Percentiles rank a stretch among this genome's conserved stretches.
Evolutionary conservation across 1,140 invertebrate genomes (phyloP).

Genomic region (Drosophila lacteicornis): DNA sequence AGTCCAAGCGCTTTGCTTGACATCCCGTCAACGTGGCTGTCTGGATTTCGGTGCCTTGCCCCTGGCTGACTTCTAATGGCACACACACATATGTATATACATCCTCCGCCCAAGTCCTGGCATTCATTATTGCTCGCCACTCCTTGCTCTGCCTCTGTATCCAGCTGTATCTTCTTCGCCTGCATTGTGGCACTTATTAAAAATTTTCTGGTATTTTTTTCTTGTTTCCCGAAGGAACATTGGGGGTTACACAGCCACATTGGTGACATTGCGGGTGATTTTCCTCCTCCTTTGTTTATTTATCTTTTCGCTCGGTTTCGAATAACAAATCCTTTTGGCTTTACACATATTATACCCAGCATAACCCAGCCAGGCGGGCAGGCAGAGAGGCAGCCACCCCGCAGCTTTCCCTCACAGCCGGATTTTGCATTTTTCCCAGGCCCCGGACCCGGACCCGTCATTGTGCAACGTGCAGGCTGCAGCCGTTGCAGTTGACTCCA

Average conservation of each 20-base stretch:
- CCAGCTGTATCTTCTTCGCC: slow-evolving; percentile 25
- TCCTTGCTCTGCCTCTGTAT: slow-evolving; percentile 30
- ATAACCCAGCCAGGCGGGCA: slow-evolving; percentile 21
- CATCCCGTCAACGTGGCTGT: slow-evolving; percentile 54
- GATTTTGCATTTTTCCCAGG: slow-evolving; percentile 18
- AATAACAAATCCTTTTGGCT: slow-evolving; percentile 84
- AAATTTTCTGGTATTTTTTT: slow-evolving; percentile 69
- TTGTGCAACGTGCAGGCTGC: slow-evolving; percentile 70
- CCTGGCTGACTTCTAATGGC: slow-evolving; percentile 52
- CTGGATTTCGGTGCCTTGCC: slow-evolving; percentile 55
- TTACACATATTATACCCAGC: slow-evolving; percentile 80
- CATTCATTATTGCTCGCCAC: slow-evolving; percentile 64
- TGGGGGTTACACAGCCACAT: slow-evolving; percentile 15
- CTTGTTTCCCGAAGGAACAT: slow-evolving; percentile 31
- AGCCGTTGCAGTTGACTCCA: slow-evolving; percentile 81
- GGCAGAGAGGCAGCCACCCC: slow-evolving; percentile 20
- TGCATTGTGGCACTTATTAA: slow-evolving; percentile 83
- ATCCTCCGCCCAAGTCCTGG: slow-evolving; percentile 10
- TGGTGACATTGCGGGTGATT: slow-evolving; percentile 15
- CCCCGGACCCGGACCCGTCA: slow-evolving; percentile 20
- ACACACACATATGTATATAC: slow-evolving; percentile 26
- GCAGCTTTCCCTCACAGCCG: background rate
- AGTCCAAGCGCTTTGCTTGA: slow-evolving; percentile 56
- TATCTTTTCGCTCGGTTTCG: slow-evolving; percentile 83
- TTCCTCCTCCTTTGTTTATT: slow-evolving; percentile 77